Base-by-base conservation (phyloP, 2,797 vertebrate genomes). In the Enteromius treurensis region DNA sequence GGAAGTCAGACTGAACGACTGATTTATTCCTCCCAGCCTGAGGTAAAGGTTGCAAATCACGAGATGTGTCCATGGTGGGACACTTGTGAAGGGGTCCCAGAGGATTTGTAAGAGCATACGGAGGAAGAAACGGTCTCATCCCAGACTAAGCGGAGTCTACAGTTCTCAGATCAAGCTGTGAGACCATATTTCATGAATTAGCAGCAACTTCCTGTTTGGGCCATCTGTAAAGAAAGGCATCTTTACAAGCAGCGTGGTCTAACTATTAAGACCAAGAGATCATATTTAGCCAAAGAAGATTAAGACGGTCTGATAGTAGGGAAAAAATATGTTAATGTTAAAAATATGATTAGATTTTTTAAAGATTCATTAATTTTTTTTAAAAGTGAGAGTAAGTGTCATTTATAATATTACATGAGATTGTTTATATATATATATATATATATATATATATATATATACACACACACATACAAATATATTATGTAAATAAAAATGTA, bases 1-100 rank as follows among this genome's bases (percentile, higher is more conserved):
- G 70, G 84, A 69, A 83, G 76, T 78, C 81, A 32, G 83, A 23
- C 34, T 82, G 65, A 84, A 82, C 85, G 13, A 51, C 85, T 73
- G 34, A 45, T 76, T 77, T 80, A 81, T 70, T 49, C 29, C 32
- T 49, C 47, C 49, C 53, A 58, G 64, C 32, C 29, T 49, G 65
- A 75, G 83, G 70, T 75, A 60, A 45, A 83, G 17, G 49, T 40
- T 55, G 62, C 80, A 82, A 82, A 76, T 69, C 74, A 77, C 17
- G 7, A 19, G n/a, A 37, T 29, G 37, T 69, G 47, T 68, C 37
- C 19, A 1, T 26, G 47, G 29, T 75, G 60, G 17, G 80, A 69
- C 73, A 47, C 49, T 69, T 68, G 74, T 69, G n/a, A 77, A 77
- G 81, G 15, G 10, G 34, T 42, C 81, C 17, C 81, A 76, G 58